Percentiles rank a stretch among this genome's conserved stretches.
These are phyloP conservation scores for Notospermus geniculatus DNA, from an alignment of 1,140 invertebrate genomes.

Conservation along the genomic window DNA sequence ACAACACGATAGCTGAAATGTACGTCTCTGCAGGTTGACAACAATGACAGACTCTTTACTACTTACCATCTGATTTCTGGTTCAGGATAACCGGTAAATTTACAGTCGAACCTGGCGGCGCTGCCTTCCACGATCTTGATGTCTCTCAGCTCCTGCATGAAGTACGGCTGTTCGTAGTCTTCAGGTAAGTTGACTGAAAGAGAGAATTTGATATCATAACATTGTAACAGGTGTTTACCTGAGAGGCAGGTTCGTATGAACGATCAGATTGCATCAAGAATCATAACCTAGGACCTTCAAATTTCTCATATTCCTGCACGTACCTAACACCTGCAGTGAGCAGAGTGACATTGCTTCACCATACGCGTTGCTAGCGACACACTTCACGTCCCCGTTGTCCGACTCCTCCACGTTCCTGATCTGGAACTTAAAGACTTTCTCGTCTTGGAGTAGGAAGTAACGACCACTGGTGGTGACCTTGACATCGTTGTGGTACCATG, in stretches of 20 bases:
- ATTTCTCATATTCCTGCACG: constrained; percentile 15
- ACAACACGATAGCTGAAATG: no score
- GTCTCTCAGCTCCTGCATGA: constrained; percentile 39
- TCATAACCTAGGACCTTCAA: no score
- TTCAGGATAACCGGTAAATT: constrained; percentile 41
- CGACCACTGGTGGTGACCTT: constrained; percentile 29
- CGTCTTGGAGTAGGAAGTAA: constrained; percentile 34
- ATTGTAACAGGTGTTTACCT: no score
- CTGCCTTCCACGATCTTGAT: constrained; percentile 43
- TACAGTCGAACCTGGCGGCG: constrained; percentile 39
- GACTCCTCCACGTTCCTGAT: constrained; percentile 88
- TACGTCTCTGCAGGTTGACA: no score
- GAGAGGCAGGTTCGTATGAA: no score
- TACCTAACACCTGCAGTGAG: constrained; percentile 95
- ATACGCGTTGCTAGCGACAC: constrained; percentile 86
- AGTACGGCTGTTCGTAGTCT: constrained; percentile 37
- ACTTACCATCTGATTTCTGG: constrained; percentile 47
- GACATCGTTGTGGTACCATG: constrained; percentile 42
- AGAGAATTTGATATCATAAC: constrained; percentile 3
- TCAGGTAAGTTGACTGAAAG: constrained; percentile 41
- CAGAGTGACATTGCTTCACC: constrained; percentile 93
- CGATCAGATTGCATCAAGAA: no score
- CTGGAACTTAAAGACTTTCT: constrained; percentile 81
- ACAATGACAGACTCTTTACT: no score
- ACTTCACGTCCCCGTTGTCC: constrained; percentile 95